Base-by-base conservation (phyloP, 2,113 vertebrate species). In the Jacana jacana region DNA sequence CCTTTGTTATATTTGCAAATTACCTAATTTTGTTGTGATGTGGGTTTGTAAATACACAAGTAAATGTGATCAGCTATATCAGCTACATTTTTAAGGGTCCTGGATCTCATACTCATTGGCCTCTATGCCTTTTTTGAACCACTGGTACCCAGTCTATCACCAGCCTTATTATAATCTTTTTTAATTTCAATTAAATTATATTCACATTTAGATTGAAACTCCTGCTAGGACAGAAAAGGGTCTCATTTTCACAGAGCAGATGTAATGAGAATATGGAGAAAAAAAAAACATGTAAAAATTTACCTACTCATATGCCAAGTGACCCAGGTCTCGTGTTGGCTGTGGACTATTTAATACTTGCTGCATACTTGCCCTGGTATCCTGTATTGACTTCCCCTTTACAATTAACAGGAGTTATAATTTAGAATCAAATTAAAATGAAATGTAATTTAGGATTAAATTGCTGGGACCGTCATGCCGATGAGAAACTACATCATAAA, bases 381-480 rank as follows among this genome's bases (percentile, higher is more conserved):
- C 30, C 16, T 70, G 22, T 61, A 79, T 94, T 93, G 89, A 84
- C 58, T 64, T 70, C 9, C 17, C 11, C 9, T 63, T 81, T 31
- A 64, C 15, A 91, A 51, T 78, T 93, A 84, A 31, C 57, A 51
- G 35, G 65, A 79, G 15, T 78, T 78, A 63, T 63, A 75, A 44
- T 68, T 91, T 75, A 81, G 31, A 87, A 70, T 39, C 25, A 86
- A 91, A 93, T 79, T 76, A 72, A 86, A 83, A 81, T 46, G 9
- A 54, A 31, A 31, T 91, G 72, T 37, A 91, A 91, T 88, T 95
- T 49, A 77, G 33, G 25, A 66, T 58, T 1, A 84, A 86, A 70
- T 63, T n/a, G 31, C n/a, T 92, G 35, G 6, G 42, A 49, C 14
- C 2, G 0, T 63, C 51, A 81, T 30, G 30, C 6, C 0, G 0